Base-by-base conservation (phyloP, 1,140 invertebrate genomes). In the Calosoma granatense region DNA sequence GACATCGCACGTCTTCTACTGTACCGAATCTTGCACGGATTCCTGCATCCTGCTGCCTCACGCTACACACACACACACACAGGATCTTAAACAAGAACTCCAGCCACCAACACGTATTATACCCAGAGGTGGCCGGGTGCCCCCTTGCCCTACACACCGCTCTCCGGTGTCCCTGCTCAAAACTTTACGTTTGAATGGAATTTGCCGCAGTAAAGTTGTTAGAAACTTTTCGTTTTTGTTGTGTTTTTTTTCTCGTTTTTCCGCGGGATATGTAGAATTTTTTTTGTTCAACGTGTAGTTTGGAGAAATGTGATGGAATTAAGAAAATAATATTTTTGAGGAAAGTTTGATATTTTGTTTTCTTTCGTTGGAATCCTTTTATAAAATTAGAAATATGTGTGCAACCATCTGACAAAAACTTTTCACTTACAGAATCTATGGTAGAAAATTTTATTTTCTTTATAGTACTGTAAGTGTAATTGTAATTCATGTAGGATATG, bases 151-250 rank as follows among this genome's bases (percentile, higher is more conserved):
- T n/a, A n/a, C n/a, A n/a, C n/a, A n/a, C n/a, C n/a, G n/a, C n/a
- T n/a, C n/a, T 36, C 26, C 26, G 6, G 26, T n/a, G 41, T 3
- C 41, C 17, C 17, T 47, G 6, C 41, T 47, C 9, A 47, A 47
- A 47, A 47, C 41, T 47, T 47, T 47, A 47, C 41, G 41, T 47
- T 47, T 47, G 41, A 47, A 47, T 47, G 41, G 41, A 47, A 47
- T 47, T 47, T 47, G 15, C 41, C 41, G 41, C 41, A 47, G 41
- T 47, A 47, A 47, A 47, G 41, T 47, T 47, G 41, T 47, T 47
- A 47, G 41, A 17, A 47, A 47, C 41, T 47, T 47, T 47, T 47
- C 41, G 41, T 47, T 47, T 47, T 47, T 47, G 41, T 47, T 47
- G 41, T 47, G 41, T 47, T 47, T 9, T 17, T 47, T 47, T 17